A percentile compares a stretch with the other conserved stretches of the same genome.
Conservation (phyloP, 2,797 vertebrate species). For the Cephalopachus bancanus region DNA sequence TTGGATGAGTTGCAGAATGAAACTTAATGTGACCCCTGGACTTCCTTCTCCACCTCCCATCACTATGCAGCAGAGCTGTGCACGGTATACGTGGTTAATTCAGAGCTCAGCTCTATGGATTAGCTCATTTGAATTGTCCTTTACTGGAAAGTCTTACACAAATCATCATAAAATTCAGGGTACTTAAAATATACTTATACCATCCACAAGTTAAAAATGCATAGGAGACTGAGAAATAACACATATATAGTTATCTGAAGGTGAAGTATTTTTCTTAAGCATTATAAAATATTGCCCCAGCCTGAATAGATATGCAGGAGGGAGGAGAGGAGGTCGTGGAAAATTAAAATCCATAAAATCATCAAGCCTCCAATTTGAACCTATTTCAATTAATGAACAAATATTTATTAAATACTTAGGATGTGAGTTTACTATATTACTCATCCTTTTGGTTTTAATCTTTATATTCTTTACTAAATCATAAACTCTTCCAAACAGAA, state of each 20-base stretch:
- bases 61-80: neutral
- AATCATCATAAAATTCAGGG: constrained; percentile 77
- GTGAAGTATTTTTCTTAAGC: neutral
- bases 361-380: neutral
- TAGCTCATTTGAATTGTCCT: constrained; percentile 80
- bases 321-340: neutral
- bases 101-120: constrained; percentile 57
- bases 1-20: neutral
- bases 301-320: neutral
- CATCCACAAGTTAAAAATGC: neutral
- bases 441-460: neutral
- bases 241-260: neutral
- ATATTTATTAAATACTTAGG: neutral
- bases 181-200: neutral
- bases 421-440: neutral
- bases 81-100: neutral
- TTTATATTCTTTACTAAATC: neutral
- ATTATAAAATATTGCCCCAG: neutral
- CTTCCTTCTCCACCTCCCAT: neutral
- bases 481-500: neutral
- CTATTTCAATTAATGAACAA: neutral
- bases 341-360: constrained; percentile 15
- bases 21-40: neutral
- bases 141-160: constrained; percentile 79
- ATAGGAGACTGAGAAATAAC: neutral